A percentile compares a stretch with the other conserved stretches of the same genome.
Conservation (phyloP, 2,797 vertebrate species). For the Hypotaenidia okinawae region DNA sequence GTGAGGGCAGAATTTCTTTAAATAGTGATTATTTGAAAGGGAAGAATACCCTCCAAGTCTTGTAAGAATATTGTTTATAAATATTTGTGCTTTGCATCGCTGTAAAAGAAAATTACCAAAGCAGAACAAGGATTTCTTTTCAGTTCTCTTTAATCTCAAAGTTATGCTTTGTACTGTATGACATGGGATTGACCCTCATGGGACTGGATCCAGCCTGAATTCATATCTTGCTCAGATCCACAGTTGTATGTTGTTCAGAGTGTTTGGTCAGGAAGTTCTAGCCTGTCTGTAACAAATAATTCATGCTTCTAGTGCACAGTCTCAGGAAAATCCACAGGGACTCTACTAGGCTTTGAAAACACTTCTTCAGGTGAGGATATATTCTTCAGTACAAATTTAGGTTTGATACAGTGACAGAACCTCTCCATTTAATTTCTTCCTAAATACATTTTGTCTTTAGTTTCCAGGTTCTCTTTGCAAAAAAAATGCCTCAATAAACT, state of each 20-base stretch:
- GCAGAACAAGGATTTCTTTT: conserved; percentile 33
- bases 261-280: not conserved
- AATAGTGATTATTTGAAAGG: conserved; percentile 47
- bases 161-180: conserved; percentile 10
- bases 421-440: not conserved
- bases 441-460: not conserved
- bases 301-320: not conserved
- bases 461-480: not conserved
- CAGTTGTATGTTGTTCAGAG: not conserved
- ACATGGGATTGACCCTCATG: not conserved
- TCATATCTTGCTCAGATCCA: conserved; percentile 10
- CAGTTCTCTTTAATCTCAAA: conserved; percentile 12
- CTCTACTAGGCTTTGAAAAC: not conserved
- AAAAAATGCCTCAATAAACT: not conserved
- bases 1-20: conserved; percentile 49
- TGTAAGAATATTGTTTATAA: conserved; percentile 44
- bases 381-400: not conserved
- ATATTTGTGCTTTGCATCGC: conserved; percentile 22
- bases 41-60: conserved; percentile 1
- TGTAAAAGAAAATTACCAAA: conserved; percentile 31
- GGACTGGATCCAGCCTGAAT: conserved; percentile 21
- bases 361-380: not conserved
- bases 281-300: not conserved
- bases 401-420: not conserved
- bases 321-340: not conserved